These are phyloP conservation scores for Lasioglossum leucozonium DNA, from an alignment of 2,888 invertebrate genomes.

Conservation along the genomic window DNA sequence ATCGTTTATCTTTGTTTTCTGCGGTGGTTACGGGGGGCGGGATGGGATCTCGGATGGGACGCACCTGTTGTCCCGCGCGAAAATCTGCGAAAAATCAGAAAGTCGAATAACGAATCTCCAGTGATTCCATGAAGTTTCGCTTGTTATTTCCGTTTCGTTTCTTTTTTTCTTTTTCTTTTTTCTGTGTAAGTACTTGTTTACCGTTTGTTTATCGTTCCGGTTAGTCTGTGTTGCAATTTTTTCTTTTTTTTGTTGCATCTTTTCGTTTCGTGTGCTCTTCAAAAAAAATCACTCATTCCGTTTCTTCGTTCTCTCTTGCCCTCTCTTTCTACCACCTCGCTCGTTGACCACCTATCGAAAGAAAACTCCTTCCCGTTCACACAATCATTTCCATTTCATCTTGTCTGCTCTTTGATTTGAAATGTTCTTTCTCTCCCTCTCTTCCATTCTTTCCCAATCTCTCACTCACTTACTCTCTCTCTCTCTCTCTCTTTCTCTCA, in stretches of 20 bases:
- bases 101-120: conserved; percentile 76
- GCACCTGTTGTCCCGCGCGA: conserved; percentile 80
- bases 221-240: conserved; percentile 31
- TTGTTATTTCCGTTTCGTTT: conserved; percentile 25
- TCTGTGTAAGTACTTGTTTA: not conserved
- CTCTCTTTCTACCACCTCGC: conserved; percentile 56
- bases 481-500: conserved; percentile 15
- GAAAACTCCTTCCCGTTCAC: conserved; percentile 54
- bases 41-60: conserved; percentile 75
- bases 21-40: conserved; percentile 66
- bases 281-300: conserved; percentile 52
- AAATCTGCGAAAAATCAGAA: conserved; percentile 82
- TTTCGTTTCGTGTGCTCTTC: conserved; percentile 49
- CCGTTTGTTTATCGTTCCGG: not conserved
- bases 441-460: conserved; percentile 27
- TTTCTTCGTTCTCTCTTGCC: conserved; percentile 59
- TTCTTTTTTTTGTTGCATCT: not conserved
- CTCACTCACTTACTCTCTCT: conserved; percentile 22
- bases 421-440: conserved; percentile 25
- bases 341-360: conserved; percentile 49
- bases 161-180: conserved; percentile 3
- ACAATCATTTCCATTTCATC: conserved; percentile 60
- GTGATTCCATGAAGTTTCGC: conserved; percentile 62
- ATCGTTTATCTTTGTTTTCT: conserved; percentile 45
- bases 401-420: conserved; percentile 37